Base-by-base conservation (phyloP, 1,140 invertebrate genomes). In the Sweltsa coloradensis region DNA sequence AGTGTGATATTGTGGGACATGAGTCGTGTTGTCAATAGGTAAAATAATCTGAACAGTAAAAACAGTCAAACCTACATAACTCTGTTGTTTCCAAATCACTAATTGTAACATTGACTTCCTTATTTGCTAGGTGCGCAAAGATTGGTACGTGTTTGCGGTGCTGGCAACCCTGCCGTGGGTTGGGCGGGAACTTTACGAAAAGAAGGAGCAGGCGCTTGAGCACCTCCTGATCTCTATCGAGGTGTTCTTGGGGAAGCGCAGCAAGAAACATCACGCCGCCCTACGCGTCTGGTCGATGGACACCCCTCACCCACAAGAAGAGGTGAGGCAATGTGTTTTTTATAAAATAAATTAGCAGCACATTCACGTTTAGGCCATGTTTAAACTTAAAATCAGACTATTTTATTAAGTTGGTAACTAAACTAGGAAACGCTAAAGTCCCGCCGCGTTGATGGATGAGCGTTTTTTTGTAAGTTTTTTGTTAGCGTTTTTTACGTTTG, bases 61-160 rank as follows among this genome's bases (percentile, higher is more conserved):
- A n/a, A n/a, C n/a, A n/a, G n/a, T n/a, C n/a, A n/a, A n/a, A n/a
- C n/a, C n/a, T n/a, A n/a, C n/a, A n/a, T 27, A 16, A 25, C 16
- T 16, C 25, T 45, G 7, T 9, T 37, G 18, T 40, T 41, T 43
- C 18, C 5, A 26, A 9, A 7, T 43, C 7, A 27, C 13, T 6
- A 25, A 9, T 43, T 25, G 22, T 25, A 9, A 27, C 22, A 26
- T 51, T 51, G 40, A 34, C 45, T n/a, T n/a, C n/a, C n/a, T n/a
- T n/a, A 13, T 43, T 31, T 53, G 59, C 26, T 51, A 78, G 74
- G 81, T 85, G 22, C 75, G 94, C 49, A 82, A 89, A 49, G 94
- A 97, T 67, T 97, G 91, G 85, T 97, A 89, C 64, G 87, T 97
- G 13, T 97, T 89, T 68, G 84, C 89, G n/a, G 91, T 98, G 7